A percentile compares a stretch with the other conserved stretches of the same genome.
phyloP scores from a whole-genome alignment of 2,797 vertebrate genomes.

The Peromyscus aztecus region DNA sequence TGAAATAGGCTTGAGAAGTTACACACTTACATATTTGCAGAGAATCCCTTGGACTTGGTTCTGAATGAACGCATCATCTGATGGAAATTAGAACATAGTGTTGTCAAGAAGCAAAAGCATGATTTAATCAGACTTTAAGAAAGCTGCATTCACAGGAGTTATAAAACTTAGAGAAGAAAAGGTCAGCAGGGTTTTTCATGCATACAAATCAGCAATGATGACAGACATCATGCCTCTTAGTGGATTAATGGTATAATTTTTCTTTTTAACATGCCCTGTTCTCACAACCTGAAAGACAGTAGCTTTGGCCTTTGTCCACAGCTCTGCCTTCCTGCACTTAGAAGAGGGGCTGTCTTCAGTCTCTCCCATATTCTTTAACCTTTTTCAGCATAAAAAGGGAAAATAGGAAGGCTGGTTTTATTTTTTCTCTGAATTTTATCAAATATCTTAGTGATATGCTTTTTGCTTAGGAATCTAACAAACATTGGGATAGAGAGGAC shows the following conservation, averaged over 20 bases:
- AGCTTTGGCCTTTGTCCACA: background rate
- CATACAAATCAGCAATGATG: slow-evolving; percentile 67
- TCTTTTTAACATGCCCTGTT: slow-evolving; percentile 55
- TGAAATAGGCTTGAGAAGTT: background rate
- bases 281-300: slow-evolving; percentile 41
- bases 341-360: background rate
- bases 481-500: background rate
- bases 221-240: slow-evolving; percentile 42
- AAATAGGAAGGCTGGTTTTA: background rate
- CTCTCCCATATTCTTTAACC: background rate
- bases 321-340: background rate
- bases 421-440: background rate
- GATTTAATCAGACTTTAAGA: slow-evolving; percentile 57
- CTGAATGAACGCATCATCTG: background rate
- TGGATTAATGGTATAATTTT: slow-evolving; percentile 46
- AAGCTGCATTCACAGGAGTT: slow-evolving; percentile 27
- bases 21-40: slow-evolving; percentile 4
- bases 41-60: background rate
- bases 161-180: slow-evolving; percentile 66
- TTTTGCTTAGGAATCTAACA: background rate
- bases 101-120: background rate
- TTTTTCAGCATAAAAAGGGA: background rate
- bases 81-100: background rate
- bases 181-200: slow-evolving; percentile 36
- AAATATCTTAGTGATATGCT: background rate